A percentile compares a stretch with the other conserved stretches of the same genome.
phyloP scores from a whole-genome alignment of 2,888 invertebrate genomes.

The Netelia fuscicornis region DNA sequence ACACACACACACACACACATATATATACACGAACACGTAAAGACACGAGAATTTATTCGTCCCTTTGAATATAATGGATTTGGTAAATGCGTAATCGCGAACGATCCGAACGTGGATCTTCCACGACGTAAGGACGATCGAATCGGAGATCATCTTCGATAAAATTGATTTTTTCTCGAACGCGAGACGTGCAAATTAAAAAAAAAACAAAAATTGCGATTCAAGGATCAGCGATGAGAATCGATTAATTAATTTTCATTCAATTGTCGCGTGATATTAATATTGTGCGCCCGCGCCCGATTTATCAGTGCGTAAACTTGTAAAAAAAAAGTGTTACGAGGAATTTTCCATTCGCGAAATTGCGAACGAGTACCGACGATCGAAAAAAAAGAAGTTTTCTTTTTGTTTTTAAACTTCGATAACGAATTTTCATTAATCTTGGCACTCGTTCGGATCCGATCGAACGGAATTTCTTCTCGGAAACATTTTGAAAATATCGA shows the following conservation, averaged over 20 bases:
- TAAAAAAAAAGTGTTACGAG: slow-evolving; percentile 12
- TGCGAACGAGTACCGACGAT: neutral
- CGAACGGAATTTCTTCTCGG: neutral
- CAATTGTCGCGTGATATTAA: slow-evolving; percentile 56
- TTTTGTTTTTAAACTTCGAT: neutral
- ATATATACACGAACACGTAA: slow-evolving; percentile 31
- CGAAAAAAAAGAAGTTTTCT: neutral
- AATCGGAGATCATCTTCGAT: slow-evolving; percentile 37
- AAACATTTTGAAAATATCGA: slow-evolving; percentile 44
- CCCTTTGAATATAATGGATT: slow-evolving; percentile 63
- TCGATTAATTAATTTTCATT: slow-evolving; percentile 27
- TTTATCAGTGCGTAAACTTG: slow-evolving; percentile 37
- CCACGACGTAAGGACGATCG: slow-evolving; percentile 27
- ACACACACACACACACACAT: slow-evolving; percentile 26
- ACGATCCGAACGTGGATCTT: slow-evolving; percentile 47
- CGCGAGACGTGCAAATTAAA: neutral
- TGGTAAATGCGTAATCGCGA: slow-evolving; percentile 51
- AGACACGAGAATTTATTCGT: slow-evolving; percentile 62
- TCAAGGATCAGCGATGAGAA: slow-evolving; percentile 26
- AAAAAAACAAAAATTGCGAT: neutral
- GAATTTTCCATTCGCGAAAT: slow-evolving; percentile 7
- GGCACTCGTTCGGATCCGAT: neutral
- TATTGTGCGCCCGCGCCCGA: slow-evolving; percentile 49
- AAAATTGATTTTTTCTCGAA: slow-evolving; percentile 25
- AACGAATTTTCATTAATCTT: neutral